Base-by-base conservation (phyloP, 2,888 invertebrate species). In the Cremastinae sp. region DNA sequence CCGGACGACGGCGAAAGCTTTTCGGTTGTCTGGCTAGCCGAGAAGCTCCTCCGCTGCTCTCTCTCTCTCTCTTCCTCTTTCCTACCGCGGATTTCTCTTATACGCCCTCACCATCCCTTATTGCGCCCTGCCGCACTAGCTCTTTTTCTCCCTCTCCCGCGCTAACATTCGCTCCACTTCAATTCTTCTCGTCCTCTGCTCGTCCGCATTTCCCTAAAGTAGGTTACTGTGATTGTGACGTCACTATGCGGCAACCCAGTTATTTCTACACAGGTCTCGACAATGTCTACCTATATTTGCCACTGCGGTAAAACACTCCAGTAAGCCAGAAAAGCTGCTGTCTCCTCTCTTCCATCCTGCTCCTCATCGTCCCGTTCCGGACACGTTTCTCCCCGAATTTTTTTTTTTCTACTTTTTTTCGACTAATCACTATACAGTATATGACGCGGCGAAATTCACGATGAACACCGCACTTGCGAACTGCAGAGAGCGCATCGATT, bases 161-260 rank as follows among this genome's bases (percentile, higher is more conserved):
- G 28, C 59, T 53, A 53, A 38, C 34, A 34, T 14, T 62, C 34
- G n/a, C 47, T 53, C 56, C 18, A 18, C 7, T 7, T 18, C 61
- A 38, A 59, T 22, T 38, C 58, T 53, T 43, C 12, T 36, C 43
- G 56, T 36, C 28, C 34, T 10, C 14, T 7, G n/a, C 41, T 41
- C 53, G n/a, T 59, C 28, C 49, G 28, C 62, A 64, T 66, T 70
- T 70, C 12, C 79, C 74, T 73, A 74, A 78, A 77, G 72, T 85
- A 80, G 84, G 83, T 83, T 84, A 85, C 83, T 81, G 82, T 83
- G 82, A 85, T 87, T 84, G 85, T 88, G 88, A 88, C 87, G 88
- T 88, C 85, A 86, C 85, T 84, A 84, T 88, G 88, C 88, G 88
- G 87, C 88, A 88, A 87, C 87, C 87, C 82, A 86, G 88, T 88